Evolutionary conservation across 2,888 invertebrate genomes (phyloP), one percentile per base, ranked within the genome.

Genomic region (Scaptodrosophila latifasciaeformis): DNA sequence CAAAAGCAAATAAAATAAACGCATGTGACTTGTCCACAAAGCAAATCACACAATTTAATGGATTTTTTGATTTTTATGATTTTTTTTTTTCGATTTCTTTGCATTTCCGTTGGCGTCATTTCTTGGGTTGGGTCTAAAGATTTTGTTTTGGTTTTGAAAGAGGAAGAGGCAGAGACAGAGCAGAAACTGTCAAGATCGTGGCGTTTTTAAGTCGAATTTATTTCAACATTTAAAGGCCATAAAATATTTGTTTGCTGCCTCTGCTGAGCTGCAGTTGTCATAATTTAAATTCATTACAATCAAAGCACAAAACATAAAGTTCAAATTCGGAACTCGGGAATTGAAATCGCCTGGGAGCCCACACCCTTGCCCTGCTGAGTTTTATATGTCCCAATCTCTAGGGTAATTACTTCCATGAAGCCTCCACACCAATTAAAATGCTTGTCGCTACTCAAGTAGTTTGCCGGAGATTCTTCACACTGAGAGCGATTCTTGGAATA

Each of bases 21-120:
- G 55, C 65, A 69, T 77, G 77, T 77, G 75, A 75, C 70, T 70
- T 56, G 50, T 62, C 45, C 55, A 78, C 75, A 75, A 75, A 75
- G 70, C 78, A 78, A 75, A 78, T 78, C 75, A 78, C 68, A 72
- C 67, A 53, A 72, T 75, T 75, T 74, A 77, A 74, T 77, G 74
- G 71, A 31, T 49, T 49, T 44, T 29, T 9, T 17, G 15, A 17
- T 10, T 31, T 31, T 27, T 9, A 27, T 9, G 27, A 27, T 5
- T 30, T 55, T 49, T 48, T 43, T 42, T 63, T 59, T 49, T 12
- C 31, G 27, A 35, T 53, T 62, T 57, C 55, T 62, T 62, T 62
- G 74, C 66, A 64, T 74, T 74, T 72, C 72, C 72, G 77, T 54
- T 74, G 62, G 65, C 46, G 47, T 49, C 37, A 17, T 18, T 37